Base-by-base conservation (phyloP, 2,113 vertebrate species). In the Tupaia tana region DNA sequence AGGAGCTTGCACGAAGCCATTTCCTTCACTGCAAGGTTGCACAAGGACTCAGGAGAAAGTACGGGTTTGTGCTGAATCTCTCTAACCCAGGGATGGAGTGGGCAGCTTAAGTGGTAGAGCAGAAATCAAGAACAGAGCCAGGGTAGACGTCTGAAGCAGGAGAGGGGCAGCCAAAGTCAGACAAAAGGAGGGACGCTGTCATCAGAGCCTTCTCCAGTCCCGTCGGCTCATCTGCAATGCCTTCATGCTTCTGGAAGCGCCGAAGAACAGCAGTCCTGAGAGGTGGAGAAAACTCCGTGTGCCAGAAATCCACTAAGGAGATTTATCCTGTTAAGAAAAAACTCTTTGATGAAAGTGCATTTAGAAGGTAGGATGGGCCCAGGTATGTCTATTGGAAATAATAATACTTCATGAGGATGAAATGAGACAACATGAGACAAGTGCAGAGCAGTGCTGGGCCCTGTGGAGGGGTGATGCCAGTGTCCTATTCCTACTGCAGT, bases 221-320 rank as follows among this genome's bases (percentile, higher is more conserved):
- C 0, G n/a, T n/a, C 54, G 24, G 29, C 7, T 18, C 12, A 43
- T 43, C 14, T 29, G 3, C 2, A 10, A 52, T 2, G 1, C 3
- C 20, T 70, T 20, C 3, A 9, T 5, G 10, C 31, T 73, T 12
- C 3, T 1, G 0, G 56, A n/a, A 58, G 15, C 6, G 9, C 19
- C 73, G 22, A 61, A 69, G 18, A 18, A 18, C 7, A 22, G 2
- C 0, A 59, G 61, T 69, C 22, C 29, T 63, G 4, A 43, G 67
- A 19, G 9, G 20, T 18, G 61, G n/a, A n/a, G 16, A 61, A 15
- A 10, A 61, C 34, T 9, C 34, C 7, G 20, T 64, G 69, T 77
- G 6, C 12, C 1, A 54, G 61, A 75, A 71, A 66, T 74, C 22
- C 79, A 56, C 56, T 63, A 59, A n/a, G n/a, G 19, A 84, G 14